A percentile compares a stretch with the other conserved stretches of the same genome.
Evolutionary conservation across 2,888 invertebrate genomes (phyloP).

Genomic region (Watsonalla cultraria): DNA sequence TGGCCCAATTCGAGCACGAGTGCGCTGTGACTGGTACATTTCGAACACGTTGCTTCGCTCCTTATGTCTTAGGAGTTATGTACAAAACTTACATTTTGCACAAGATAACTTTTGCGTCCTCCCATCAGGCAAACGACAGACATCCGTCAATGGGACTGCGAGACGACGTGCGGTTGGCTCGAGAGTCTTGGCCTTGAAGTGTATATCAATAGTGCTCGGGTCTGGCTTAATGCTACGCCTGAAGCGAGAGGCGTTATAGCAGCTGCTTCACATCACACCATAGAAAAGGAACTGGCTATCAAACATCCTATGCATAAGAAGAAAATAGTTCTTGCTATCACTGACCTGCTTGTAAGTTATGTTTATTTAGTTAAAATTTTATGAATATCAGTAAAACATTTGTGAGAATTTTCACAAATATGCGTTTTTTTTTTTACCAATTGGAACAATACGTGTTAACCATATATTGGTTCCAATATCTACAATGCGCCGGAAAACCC

Average conservation of each 20-base stretch:
- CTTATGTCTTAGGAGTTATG: no score
- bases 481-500: no score
- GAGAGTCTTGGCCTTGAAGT: conserved; percentile 86
- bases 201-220: conserved; percentile 87
- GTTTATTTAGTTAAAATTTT: not conserved
- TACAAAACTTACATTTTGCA: not conserved
- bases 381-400: not conserved
- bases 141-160: conserved; percentile 89
- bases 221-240: conserved; percentile 90
- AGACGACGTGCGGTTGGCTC: conserved; percentile 90
- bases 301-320: conserved; percentile 94
- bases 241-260: conserved; percentile 81
- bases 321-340: conserved; percentile 89
- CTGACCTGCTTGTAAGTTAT: conserved; percentile 75
- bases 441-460: no score
- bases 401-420: no score
- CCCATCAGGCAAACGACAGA: conserved; percentile 82
- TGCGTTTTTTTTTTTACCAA: no score
- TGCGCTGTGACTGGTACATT: no score
- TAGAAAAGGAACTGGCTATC: conserved; percentile 93
- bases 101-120: not conserved
- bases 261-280: conserved; percentile 86
- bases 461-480: no score
- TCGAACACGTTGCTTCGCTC: no score
- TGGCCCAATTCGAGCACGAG: no score